phyloP scores from a whole-genome alignment of 2,113 vertebrate genomes.

The Salminus brasiliensis region DNA sequence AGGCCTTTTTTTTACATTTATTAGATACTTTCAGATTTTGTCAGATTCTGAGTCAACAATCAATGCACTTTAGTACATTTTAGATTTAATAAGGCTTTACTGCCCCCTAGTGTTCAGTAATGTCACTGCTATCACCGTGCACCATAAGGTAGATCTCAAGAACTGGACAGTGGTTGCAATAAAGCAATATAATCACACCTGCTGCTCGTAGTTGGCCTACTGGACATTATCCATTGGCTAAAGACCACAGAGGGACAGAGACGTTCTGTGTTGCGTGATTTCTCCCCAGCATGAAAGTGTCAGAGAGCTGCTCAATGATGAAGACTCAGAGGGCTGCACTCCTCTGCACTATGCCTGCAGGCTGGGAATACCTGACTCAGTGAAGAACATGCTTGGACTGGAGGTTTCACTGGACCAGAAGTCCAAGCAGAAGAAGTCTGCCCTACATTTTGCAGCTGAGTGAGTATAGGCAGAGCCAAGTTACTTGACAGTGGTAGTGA shows the following conservation, averaged over 20 bases:
- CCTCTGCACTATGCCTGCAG: slow-evolving; percentile 87
- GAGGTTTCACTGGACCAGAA: slow-evolving; percentile 84
- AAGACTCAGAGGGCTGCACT: slow-evolving; percentile 86
- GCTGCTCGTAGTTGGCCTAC: not conserved
- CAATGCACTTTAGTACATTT: no score
- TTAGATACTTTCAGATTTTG: no score
- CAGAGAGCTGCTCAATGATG: slow-evolving; percentile 80
- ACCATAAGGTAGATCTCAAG: no score
- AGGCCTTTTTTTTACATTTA: no score
- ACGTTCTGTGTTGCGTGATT: not conserved
- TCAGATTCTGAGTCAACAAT: no score
- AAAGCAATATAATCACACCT: no score
- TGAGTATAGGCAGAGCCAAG: slow-evolving; percentile 59
- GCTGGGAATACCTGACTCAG: slow-evolving; percentile 82
- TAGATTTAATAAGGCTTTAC: not conserved
- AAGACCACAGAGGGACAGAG: not conserved
- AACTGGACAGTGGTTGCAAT: no score
- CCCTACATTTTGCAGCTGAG: slow-evolving; percentile 87
- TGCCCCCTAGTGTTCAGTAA: slow-evolving; percentile 27
- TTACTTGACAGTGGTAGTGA: not conserved
- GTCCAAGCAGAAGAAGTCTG: slow-evolving; percentile 86
- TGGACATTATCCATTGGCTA: not conserved
- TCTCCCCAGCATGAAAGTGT: slow-evolving; percentile 75
- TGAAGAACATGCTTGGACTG: slow-evolving; percentile 83
- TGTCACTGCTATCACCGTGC: not conserved